Percentiles rank a stretch among this genome's conserved stretches.
phyloP scores from a whole-genome alignment of 2,888 invertebrate species.

The Melipona bicolor region DNA sequence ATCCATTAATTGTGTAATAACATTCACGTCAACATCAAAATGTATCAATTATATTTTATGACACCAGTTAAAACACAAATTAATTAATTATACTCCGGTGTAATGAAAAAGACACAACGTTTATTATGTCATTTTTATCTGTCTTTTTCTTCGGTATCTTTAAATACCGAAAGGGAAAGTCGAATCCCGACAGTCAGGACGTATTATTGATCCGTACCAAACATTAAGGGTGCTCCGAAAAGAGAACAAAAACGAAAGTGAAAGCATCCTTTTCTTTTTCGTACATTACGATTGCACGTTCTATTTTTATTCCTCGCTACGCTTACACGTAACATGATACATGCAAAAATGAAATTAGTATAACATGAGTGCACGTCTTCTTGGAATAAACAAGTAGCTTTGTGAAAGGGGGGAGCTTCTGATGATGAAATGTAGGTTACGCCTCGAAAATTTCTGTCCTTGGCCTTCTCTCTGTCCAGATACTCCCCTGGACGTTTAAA shows the following conservation, averaged over 20 bases:
- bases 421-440: conserved; percentile 67
- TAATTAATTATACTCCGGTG: not conserved
- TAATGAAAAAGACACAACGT: not conserved
- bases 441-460: conserved; percentile 71
- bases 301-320: not conserved
- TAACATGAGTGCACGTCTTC: not conserved
- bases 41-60: no score
- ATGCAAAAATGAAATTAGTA: not conserved
- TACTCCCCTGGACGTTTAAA: not conserved
- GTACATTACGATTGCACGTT: not conserved
- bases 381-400: conserved; percentile 8
- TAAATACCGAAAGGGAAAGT: conserved; percentile 23
- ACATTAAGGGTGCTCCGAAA: conserved; percentile 36
- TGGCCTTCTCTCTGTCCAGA: conserved; percentile 70
- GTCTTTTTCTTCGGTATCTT: not conserved
- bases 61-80: no score
- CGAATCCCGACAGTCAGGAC: not conserved
- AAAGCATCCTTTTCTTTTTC: not conserved
- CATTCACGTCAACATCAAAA: no score
- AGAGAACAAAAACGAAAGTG: conserved; percentile 33
- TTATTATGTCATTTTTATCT: not conserved
- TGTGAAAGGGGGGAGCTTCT: conserved; percentile 26
- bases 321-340: not conserved
- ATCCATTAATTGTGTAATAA: no score
- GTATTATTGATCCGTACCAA: conserved; percentile 51